Conservation (phyloP, 2,888 invertebrate genomes). For the Arctia plantaginis region DNA sequence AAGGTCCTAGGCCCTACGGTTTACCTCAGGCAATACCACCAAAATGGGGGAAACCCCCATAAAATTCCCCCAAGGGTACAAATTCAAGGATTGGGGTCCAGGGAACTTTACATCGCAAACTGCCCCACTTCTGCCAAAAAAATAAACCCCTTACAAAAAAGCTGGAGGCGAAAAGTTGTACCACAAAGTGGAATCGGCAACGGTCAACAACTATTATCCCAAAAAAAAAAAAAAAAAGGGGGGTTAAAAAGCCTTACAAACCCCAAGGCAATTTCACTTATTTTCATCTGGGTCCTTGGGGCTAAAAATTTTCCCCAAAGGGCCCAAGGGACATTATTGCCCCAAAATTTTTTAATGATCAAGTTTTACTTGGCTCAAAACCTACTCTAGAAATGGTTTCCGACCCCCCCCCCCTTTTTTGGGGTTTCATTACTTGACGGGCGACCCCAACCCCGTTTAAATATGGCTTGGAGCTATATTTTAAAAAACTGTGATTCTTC, state of each 20-base stretch:
- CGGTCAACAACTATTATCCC: slow-evolving; percentile 83
- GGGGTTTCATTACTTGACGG: slow-evolving; percentile 87
- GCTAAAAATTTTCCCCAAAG: slow-evolving; percentile 88
- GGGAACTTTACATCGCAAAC: slow-evolving; percentile 77
- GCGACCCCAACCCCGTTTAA: slow-evolving; percentile 92
- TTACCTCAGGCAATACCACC: slow-evolving; percentile 87
- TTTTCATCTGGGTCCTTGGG: slow-evolving; percentile 84
- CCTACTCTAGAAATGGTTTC: slow-evolving; percentile 89
- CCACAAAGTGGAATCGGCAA: slow-evolving; percentile 83
- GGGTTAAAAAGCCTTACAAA: slow-evolving; percentile 79
- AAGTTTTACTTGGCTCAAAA: slow-evolving; percentile 87
- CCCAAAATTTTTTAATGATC: slow-evolving; percentile 87
- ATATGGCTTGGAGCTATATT: slow-evolving; percentile 94
- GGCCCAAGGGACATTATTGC: slow-evolving; percentile 86
- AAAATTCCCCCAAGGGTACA: slow-evolving; percentile 87
- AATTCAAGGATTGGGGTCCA: slow-evolving; percentile 75
- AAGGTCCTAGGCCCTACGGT: slow-evolving; percentile 87
- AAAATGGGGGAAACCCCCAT: slow-evolving; percentile 88
- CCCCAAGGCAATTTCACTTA: slow-evolving; percentile 85
- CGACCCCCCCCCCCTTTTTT: slow-evolving; percentile 85
- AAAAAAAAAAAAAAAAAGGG: too few species aligned
- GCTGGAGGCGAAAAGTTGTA: slow-evolving; percentile 77
- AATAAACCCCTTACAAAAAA: slow-evolving; percentile 76
- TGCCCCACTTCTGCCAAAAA: slow-evolving; percentile 75
- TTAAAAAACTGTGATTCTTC: slow-evolving; percentile 96